Evolutionary conservation across 2,113 vertebrate genomes (phyloP), one percentile per base, ranked within the genome.

Genomic region (Triplophysa dalaica): DNA sequence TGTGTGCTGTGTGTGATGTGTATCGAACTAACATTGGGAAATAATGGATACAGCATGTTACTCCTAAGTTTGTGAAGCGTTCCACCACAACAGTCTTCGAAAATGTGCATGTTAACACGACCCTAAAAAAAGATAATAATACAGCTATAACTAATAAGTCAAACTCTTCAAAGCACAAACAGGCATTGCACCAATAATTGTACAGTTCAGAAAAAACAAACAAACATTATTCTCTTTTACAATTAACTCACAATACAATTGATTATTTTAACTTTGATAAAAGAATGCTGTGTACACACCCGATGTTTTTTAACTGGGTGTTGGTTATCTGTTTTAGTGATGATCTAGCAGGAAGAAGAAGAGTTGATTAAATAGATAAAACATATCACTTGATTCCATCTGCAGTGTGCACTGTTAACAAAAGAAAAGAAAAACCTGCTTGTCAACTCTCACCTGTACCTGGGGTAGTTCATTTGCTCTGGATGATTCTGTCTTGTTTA

Each of bases 21-120:
- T 61, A 19, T 6, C 62, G 26, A 26, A 58, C 62, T 74, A 7
- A 84, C 82, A 58, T 81, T 76, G 22, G 82, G 75, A 64, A 74
- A 81, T 14, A 78, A 3, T 0, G 82, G 82, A 68, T 78, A 84
- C n/a, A 84, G 33, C 12, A 68, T 21, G 24, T 84, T 69, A 17
- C 24, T 81, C 43, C 33, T 68, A 66, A 83, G 69, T 14, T 48
- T 21, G 50, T 65, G 45, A 19, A 78, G 52, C 14, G 82, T 69
- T 56, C 69, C 68, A 63, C 82, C 79, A 12, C 82, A 84, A 60
- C 75, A 84, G n/a, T 84, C 82, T 61, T 84, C 79, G 78, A 84
- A 84, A 43, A 78, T 19, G 16, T 83, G 82, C 77, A 83, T 5
- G 24, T 84, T 84, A 22, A 65, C 82, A 19, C 77, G 5, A 33